A percentile compares a stretch with the other conserved stretches of the same genome.
Evolutionary conservation across 2,797 vertebrate genomes (phyloP).

Genomic region (Natrix natrix): DNA sequence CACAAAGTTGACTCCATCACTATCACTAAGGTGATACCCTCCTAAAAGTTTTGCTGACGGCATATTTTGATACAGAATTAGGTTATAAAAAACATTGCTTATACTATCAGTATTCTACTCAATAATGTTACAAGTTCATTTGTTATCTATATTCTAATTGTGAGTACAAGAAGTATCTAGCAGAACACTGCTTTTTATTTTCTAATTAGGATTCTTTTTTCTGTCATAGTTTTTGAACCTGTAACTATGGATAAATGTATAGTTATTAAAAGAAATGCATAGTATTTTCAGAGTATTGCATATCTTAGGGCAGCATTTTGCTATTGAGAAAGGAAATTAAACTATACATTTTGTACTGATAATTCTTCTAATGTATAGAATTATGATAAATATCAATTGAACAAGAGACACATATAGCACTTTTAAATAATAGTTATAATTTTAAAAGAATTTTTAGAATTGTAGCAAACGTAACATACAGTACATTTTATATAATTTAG

Average conservation of each 20-base stretch:
- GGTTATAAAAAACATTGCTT: constrained; percentile 44
- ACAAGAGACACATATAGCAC: not conserved
- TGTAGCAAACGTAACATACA: not conserved
- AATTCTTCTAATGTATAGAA: no score
- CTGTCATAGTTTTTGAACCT: not conserved
- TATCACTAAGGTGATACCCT: constrained; percentile 38
- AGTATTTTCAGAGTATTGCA: constrained; percentile 24
- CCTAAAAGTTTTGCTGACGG: constrained; percentile 23
- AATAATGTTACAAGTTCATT: not conserved
- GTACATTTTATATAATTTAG: constrained; percentile 39
- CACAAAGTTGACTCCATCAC: constrained; percentile 26
- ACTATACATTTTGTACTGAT: not conserved
- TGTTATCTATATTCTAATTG: not conserved
- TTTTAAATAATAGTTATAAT: not conserved
- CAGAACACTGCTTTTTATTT: constrained; percentile 7
- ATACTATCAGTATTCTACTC: not conserved
- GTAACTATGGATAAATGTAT: constrained; percentile 1
- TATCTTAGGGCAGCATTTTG: not conserved
- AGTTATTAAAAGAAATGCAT: constrained; percentile 20
- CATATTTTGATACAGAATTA: constrained; percentile 12
- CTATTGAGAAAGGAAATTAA: constrained; percentile 33
- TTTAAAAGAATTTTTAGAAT: constrained; percentile 39
- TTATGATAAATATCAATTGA: not conserved
- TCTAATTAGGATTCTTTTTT: not conserved
- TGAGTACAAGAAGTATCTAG: not conserved